Evolutionary conservation across 2,113 vertebrate species (phyloP), one percentile per base, ranked within the genome.

Genomic region (Dissostichus mawsoni): DNA sequence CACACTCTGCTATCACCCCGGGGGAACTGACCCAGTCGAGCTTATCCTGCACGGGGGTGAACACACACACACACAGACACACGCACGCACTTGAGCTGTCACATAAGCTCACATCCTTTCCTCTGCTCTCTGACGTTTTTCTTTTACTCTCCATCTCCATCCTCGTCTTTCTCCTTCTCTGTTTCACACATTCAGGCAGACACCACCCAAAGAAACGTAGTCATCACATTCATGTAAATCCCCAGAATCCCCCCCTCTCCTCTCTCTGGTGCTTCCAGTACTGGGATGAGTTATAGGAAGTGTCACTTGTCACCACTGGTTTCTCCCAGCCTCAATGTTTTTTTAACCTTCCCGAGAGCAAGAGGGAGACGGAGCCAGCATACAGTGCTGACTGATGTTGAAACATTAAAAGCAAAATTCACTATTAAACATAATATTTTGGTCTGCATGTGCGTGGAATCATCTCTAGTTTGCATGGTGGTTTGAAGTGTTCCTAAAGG

Each of bases 241-340:
- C 57, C 62, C 79, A 64, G 69, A 8, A 41, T 8, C 7, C 36
- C 36, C 36, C 36, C 7, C 36, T 41, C 8, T 41, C 36, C 36
- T 41, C 17, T 66, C 58, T 20, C 4, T 23, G 16, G 44, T 1
- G 62, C 80, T 76, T 81, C 74, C 84, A 86, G 87, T 84, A 36
- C 13, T 10, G 50, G 53, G 69, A 17, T 87, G 89, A 94, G 82
- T 93, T 90, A 92, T 91, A 83, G 76, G 87, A 90, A 91, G 87
- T 92, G 94, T 93, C 91, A 92, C 83, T 86, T 91, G 92, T 91
- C 89, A 82, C 78, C 78, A 64, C 78, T 75, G 87, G 86, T 87
- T 92, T 92, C 82, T 88, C 84, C 68, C 73, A 50, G 74, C 71
- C 4, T 57, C 73, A 74, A 48, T 62, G 41, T 81, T 74, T 74